Base-by-base conservation (phyloP, 2,797 vertebrate species). In the Esox masquinongy region DNA sequence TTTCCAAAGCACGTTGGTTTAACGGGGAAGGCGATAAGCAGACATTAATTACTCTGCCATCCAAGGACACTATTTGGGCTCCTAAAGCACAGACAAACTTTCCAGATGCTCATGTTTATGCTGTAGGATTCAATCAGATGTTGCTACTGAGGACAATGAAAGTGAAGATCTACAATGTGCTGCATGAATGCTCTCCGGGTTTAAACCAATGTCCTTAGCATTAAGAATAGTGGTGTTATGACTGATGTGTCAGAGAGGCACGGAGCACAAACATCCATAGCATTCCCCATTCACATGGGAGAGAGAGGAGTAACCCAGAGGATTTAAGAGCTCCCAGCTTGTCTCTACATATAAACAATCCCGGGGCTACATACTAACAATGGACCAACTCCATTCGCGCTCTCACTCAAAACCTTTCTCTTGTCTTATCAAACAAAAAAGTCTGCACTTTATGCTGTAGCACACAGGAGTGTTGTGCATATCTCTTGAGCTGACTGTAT, bases 321-420 rank as follows among this genome's bases (percentile, higher is more conserved):
- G 26, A 47, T 36, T 68, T 12, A 24, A 22, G 36, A 43, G n/a
- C 67, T 43, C 36, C 19, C 19, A 68, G 67, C 39, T 68, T 1
- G 11, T 36, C 36, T 68, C 67, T 19, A 43, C n/a, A n/a, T 43
- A 34, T 43, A 68, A 68, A 43, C 66, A 68, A 43, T 29, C 67
- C 67, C 14, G 36, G 19, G 67, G 67, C 67, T 68, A 68, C 36
- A 5, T 24, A 68, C 67, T 68, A 68, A 68, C 36, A 68, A 68
- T 47, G 67, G 17, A n/a, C 34, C 67, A n/a, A 19, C 36, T 68
- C 39, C 67, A 39, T 68, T 47, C 36, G 12, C 4, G 47, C 67
- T 19, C 67, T 19, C 36, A 68, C n/a, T 68, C 19, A 17, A 61
- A 61, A 24, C 22, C 17, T 43, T 11, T 24, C 17, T 61, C 22